phyloP scores from a whole-genome alignment of 2,113 vertebrate species.

The Indri indri region DNA sequence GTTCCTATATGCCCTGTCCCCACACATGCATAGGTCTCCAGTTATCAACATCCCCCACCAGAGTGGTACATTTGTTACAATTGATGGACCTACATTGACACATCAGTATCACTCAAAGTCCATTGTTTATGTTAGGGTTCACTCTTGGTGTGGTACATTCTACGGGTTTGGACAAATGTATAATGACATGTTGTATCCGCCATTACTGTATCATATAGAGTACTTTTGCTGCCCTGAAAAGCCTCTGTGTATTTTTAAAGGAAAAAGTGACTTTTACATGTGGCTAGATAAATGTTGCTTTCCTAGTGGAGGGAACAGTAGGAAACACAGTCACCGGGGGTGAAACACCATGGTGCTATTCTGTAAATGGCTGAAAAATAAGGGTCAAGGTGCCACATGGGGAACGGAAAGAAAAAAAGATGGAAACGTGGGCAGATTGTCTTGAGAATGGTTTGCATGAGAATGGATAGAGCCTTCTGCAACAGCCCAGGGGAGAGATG shows the following conservation, averaged over 20 bases:
- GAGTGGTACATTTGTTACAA: background rate
- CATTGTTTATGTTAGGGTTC: background rate
- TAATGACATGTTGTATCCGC: background rate
- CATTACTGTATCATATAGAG: background rate
- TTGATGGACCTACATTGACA: background rate
- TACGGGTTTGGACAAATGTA: background rate
- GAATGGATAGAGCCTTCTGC: background rate
- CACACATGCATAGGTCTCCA: too few species aligned
- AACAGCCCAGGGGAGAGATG: background rate
- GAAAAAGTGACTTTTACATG: background rate
- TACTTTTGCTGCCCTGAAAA: background rate
- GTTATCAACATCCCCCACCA: background rate
- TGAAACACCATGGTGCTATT: background rate
- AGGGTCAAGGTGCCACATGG: background rate
- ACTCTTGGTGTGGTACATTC: background rate
- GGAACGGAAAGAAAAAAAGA: background rate
- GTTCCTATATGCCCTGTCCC: too few species aligned
- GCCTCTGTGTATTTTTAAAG: background rate
- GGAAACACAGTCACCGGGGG: background rate
- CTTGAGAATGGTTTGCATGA: background rate
- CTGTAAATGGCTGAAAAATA: conserved; percentile 36
- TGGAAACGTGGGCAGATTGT: background rate
- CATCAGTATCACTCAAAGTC: background rate
- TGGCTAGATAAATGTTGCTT: conserved; percentile 9
- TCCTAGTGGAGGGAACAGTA: background rate